These are phyloP conservation scores for Phaenicophaeus curvirostris DNA, from an alignment of 2,797 vertebrate species.

Conservation along the genomic window DNA sequence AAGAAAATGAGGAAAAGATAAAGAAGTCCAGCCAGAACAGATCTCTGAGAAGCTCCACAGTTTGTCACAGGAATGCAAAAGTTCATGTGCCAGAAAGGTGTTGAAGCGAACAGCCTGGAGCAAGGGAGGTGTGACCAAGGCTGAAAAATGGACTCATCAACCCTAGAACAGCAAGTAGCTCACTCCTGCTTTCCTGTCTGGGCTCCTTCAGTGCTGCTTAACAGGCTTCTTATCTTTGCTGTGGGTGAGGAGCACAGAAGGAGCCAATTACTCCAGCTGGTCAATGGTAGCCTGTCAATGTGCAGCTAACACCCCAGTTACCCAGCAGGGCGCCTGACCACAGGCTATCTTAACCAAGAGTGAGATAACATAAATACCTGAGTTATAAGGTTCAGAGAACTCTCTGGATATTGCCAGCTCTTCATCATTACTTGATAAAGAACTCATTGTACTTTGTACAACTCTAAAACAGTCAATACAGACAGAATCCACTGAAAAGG, in stretches of 20 bases:
- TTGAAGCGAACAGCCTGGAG: background rate
- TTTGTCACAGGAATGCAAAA: background rate
- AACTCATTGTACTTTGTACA: background rate
- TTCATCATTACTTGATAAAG: background rate
- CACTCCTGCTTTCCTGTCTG: background rate
- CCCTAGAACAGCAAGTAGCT: background rate
- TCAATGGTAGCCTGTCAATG: background rate
- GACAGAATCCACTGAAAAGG: background rate
- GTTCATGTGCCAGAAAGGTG: background rate
- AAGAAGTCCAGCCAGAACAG: background rate
- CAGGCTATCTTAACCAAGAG: background rate
- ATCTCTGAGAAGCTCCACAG: background rate
- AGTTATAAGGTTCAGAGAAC: background rate
- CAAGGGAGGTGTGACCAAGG: background rate
- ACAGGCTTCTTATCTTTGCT: accelerated
- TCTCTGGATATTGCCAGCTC: background rate
- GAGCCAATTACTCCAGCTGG: background rate
- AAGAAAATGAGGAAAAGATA: background rate
- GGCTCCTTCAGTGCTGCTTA: background rate
- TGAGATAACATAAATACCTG: background rate
- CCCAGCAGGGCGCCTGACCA: background rate
- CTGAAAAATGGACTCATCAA: background rate
- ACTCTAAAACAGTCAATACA: background rate
- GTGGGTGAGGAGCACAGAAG: background rate
- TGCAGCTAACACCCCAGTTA: background rate